These are phyloP conservation scores for Drosophila sordidula DNA, from an alignment of 2,888 invertebrate genomes.

Conservation along the genomic window DNA sequence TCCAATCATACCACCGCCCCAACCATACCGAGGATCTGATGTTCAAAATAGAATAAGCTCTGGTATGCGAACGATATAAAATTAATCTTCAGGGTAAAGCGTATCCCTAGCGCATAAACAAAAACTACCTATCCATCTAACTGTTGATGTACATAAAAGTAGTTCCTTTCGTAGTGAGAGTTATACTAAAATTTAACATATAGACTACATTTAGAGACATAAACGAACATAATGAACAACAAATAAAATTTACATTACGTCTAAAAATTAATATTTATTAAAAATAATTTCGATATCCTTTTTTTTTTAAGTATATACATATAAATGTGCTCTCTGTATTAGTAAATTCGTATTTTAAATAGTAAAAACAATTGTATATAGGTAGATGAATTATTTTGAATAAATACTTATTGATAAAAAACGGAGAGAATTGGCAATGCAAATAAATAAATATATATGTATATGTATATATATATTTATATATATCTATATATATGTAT, in stretches of 20 bases:
- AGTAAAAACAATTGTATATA: conserved; percentile 41
- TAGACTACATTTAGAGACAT: conserved; percentile 3
- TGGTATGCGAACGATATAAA: conserved; percentile 81
- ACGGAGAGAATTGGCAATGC: conserved; percentile 20
- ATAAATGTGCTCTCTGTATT: neutral
- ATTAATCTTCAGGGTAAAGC: conserved; percentile 11
- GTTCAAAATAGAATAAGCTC: conserved; percentile 80
- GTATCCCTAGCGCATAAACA: conserved; percentile 18
- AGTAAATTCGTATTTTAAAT: conserved; percentile 14
- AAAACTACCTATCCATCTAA: neutral
- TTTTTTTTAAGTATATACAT: neutral
- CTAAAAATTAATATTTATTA: neutral
- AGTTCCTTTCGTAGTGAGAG: conserved; percentile 58
- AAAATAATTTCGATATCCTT: neutral
- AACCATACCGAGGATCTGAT: conserved; percentile 69
- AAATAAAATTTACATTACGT: neutral
- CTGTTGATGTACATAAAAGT: conserved; percentile 53
- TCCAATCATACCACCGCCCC: conserved; percentile 65
- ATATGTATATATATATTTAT: too few relatives aligned
- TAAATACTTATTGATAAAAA: conserved; percentile 11
- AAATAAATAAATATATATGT: neutral
- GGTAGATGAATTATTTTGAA: conserved; percentile 48
- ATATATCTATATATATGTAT: neutral
- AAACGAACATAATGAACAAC: conserved; percentile 4
- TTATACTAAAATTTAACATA: conserved; percentile 19